These are phyloP conservation scores for Scolopax bukidnonensis DNA, from an alignment of 2,797 vertebrate genomes.

Conservation along the genomic window DNA sequence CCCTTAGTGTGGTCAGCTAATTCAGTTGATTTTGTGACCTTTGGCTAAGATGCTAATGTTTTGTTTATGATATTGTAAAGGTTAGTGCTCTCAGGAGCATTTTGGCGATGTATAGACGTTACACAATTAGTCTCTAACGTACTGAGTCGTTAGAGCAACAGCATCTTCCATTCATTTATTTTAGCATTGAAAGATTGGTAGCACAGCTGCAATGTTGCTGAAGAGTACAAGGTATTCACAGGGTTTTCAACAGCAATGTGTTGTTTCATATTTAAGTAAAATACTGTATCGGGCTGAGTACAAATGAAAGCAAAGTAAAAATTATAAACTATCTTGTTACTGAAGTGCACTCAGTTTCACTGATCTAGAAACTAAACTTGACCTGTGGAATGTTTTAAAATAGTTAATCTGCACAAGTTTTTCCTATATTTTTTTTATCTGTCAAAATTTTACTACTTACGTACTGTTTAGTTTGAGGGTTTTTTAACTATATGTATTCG, in stretches of 20 bases:
- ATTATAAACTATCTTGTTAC: not conserved
- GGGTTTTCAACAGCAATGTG: not conserved
- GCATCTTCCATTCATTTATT: not conserved
- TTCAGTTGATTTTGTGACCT: not conserved
- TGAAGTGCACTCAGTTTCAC: not conserved
- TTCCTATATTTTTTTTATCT: not conserved
- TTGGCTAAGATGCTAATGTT: not conserved
- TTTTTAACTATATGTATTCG: not conserved
- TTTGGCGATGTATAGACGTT: not conserved
- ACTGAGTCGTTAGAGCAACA: not conserved
- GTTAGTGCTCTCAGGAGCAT: not conserved
- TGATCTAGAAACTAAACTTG: conserved; percentile 43
- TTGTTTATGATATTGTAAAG: not conserved
- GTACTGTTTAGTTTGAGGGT: not conserved
- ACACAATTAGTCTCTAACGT: not conserved
- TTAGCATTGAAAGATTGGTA: conserved; percentile 9
- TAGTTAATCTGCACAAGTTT: conserved; percentile 31
- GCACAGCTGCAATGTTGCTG: conserved; percentile 23
- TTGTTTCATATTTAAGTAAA: conserved; percentile 53
- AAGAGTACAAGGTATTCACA: not conserved
- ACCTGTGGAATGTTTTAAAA: conserved; percentile 4
- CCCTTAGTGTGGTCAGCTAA: not conserved
- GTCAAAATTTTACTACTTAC: not conserved
- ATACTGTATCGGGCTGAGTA: not conserved
- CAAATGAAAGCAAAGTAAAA: not conserved